phyloP scores from a whole-genome alignment of 2,113 vertebrate species.

The Takifugu flavidus region DNA sequence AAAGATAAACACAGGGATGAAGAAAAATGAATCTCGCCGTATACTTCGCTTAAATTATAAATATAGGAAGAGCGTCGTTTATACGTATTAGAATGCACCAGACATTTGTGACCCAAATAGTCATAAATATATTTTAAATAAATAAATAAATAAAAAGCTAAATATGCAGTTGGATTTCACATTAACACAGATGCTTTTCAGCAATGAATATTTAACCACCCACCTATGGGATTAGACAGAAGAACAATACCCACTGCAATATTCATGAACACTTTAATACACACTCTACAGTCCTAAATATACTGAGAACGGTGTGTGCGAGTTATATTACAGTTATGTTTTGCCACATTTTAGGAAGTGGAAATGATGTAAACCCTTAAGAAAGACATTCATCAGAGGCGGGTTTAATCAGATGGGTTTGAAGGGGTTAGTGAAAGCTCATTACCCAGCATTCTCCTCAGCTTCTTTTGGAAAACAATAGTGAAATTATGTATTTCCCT shows the following conservation, averaged over 20 bases:
- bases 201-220: conserved; percentile 47
- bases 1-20: background rate
- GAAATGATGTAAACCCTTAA: background rate
- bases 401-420: conserved; percentile 36
- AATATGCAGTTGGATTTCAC: conserved; percentile 3
- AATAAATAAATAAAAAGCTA: background rate
- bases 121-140: background rate
- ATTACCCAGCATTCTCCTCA: conserved; percentile 19
- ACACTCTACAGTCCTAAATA: conserved; percentile 1
- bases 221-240: conserved; percentile 40
- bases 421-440: conserved; percentile 21
- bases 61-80: background rate
- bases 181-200: conserved; percentile 17
- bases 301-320: conserved; percentile 2
- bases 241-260: conserved; percentile 41
- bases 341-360: background rate
- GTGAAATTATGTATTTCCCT: conserved; percentile 22
- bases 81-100: background rate
- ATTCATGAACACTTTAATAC: conserved; percentile 37
- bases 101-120: background rate
- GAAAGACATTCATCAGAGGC: conserved; percentile 13
- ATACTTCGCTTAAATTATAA: conserved; percentile 5
- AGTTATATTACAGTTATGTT: conserved; percentile 10
- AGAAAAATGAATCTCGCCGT: background rate
- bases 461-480: conserved; percentile 18